Conservation (phyloP, 2,888 invertebrate species). For the Amphimallon solstitiale region DNA sequence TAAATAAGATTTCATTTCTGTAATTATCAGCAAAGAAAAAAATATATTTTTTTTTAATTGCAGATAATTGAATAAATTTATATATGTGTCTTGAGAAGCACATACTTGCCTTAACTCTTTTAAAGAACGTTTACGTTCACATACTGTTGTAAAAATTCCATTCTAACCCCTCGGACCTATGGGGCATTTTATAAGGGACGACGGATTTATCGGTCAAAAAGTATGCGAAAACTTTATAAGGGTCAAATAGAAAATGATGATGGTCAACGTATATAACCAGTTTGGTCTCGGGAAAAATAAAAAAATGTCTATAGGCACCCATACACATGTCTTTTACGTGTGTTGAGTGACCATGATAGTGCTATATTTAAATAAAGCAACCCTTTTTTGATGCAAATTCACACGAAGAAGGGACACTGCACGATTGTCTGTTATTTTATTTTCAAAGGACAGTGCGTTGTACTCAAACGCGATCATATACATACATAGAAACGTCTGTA, state of each 20-base stretch:
- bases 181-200: slow-evolving; percentile 29
- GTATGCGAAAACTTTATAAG: slow-evolving; percentile 36
- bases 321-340: slow-evolving; percentile 11
- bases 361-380: slow-evolving; percentile 32
- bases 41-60: no score
- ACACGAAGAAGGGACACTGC: slow-evolving; percentile 28
- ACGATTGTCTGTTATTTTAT: slow-evolving; percentile 19
- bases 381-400: slow-evolving; percentile 36
- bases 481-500: no score
- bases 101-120: no score
- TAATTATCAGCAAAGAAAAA: no score
- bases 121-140: no score
- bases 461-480: no score
- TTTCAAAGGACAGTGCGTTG: slow-evolving; percentile 11
- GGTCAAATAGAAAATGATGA: slow-evolving; percentile 36
- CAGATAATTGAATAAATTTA: no score
- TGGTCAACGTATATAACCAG: slow-evolving; percentile 37
- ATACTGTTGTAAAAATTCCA: background rate
- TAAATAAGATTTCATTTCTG: no score
- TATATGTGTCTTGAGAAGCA: no score
- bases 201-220: slow-evolving; percentile 33
- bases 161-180: slow-evolving; percentile 16
- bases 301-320: no score
- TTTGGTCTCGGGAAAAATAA: slow-evolving; percentile 30
- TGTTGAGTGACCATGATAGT: slow-evolving; percentile 36